Evolutionary conservation across 1,140 invertebrate species (phyloP), one percentile per base, ranked within the genome.

Genomic region (Orchestia grillus): DNA sequence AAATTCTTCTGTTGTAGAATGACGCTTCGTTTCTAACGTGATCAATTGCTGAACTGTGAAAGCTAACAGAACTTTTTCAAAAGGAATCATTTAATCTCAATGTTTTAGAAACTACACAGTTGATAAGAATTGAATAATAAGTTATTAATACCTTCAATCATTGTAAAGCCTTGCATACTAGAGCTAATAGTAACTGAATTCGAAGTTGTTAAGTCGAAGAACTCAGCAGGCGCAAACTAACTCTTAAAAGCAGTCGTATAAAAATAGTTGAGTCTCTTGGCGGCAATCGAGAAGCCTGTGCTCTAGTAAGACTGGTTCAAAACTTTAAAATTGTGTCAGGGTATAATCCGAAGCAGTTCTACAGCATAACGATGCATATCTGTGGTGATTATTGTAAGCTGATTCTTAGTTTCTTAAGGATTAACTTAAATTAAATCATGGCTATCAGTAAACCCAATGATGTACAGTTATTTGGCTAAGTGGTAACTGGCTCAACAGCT

Each of bases 241-340:
- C 36, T 8, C 11, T n/a, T 94, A 92, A 45, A 44, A 47, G 92
- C 44, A 45, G 8, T 45, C 44, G 92, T 94, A 94, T 4, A 94
- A 94, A 94, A 94, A 94, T 94, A 94, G 44, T 94, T 94, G 92
- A 94, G 92, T 94, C 45, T 94, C 47, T 94, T 23, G 47, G 44
- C 40, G 47, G 43, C 43, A 94, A 44, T 94, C 40, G 43, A 44
- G 44, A 94, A 94, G 28, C 43, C 11, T 28, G 92, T 94, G 92
- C 92, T 47, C 44, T 94, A 47, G 8, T 90, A 15, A 15, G 88
- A 44, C 43, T 28, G 41, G 43, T 44, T 42, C 43, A 90, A 41
- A 90, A 90, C 88, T 42, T 90, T 28, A 90, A 90, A 90, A 90
- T 3, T 44, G 41, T 44, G 42, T 42, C 88, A 42, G 43, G n/a